These are phyloP conservation scores for Falcunculus frontatus DNA, from an alignment of 2,113 vertebrate genomes.

Conservation along the genomic window DNA sequence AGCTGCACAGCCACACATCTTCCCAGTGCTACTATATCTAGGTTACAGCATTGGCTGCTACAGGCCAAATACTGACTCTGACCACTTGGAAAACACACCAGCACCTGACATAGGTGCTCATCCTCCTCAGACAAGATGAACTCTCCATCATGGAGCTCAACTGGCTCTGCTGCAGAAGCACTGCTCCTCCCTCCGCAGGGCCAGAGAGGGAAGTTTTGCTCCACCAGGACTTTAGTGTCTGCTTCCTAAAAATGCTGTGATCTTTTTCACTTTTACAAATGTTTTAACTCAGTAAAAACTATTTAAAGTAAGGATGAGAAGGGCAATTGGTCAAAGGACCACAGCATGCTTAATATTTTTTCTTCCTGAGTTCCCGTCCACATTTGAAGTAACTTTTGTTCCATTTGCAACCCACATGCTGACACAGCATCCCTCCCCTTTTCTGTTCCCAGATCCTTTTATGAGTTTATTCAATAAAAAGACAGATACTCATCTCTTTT, in stretches of 20 bases:
- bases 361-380: slow-evolving; percentile 2
- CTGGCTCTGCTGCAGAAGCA: neutral
- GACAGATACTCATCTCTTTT: slow-evolving; percentile 69
- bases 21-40: neutral
- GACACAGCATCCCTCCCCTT: slow-evolving; percentile 65
- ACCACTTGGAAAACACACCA: neutral
- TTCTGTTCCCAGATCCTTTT: slow-evolving; percentile 64
- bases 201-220: neutral
- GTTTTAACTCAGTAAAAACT: slow-evolving; percentile 13
- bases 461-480: slow-evolving; percentile 65
- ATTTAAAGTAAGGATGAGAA: slow-evolving; percentile 3
- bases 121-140: neutral
- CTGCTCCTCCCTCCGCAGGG: neutral
- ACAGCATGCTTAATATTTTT: neutral
- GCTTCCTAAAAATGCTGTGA: slow-evolving; percentile 4
- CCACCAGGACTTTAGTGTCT: neutral
- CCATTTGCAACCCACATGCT: slow-evolving; percentile 66
- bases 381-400: slow-evolving; percentile 47
- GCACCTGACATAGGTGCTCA: neutral
- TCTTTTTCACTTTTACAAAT: slow-evolving; percentile 13
- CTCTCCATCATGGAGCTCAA: neutral
- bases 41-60: neutral
- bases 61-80: neutral
- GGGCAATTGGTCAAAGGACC: slow-evolving; percentile 27
- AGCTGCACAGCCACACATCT: neutral